phyloP scores from a whole-genome alignment of 92 coral and sea anemone genomes.

The Heliopora coerulea region DNA sequence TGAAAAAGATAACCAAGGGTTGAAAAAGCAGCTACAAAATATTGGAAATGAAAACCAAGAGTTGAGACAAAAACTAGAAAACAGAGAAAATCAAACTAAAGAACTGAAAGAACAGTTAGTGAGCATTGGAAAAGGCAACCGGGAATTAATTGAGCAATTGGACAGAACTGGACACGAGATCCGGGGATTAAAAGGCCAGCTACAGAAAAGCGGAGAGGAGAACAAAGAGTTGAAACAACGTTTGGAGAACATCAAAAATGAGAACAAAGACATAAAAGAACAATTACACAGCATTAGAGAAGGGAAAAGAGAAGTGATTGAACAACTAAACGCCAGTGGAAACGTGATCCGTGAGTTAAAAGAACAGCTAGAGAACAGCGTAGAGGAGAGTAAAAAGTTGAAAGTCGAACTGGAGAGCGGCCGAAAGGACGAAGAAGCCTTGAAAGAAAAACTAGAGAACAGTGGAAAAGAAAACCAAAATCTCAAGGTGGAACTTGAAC shows the following conservation, averaged over 20 bases:
- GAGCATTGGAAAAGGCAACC: background rate
- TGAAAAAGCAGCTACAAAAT: background rate
- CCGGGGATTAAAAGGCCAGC: background rate
- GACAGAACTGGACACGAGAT: background rate
- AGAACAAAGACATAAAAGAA: background rate
- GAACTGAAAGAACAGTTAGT: background rate
- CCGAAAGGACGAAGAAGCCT: background rate
- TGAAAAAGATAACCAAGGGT: background rate
- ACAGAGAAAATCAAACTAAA: background rate
- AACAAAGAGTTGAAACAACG: background rate
- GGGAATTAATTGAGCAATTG: background rate
- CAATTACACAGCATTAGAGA: background rate
- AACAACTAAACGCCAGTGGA: slow-evolving; percentile 5
- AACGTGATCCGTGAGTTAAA: slow-evolving; percentile 2
- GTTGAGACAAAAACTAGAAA: background rate
- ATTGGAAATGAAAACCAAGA: background rate
- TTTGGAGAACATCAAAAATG: background rate
- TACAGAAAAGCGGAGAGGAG: background rate
- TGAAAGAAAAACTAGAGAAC: background rate
- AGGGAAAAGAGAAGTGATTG: background rate
- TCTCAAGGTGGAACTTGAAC: background rate
- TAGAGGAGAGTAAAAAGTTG: slow-evolving; percentile 2
- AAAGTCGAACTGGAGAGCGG: background rate
- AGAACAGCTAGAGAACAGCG: background rate
- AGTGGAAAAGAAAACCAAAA: background rate